Conservation (phyloP, 2,113 vertebrate genomes). For the Dunckerocampus dactyliophorus region DNA sequence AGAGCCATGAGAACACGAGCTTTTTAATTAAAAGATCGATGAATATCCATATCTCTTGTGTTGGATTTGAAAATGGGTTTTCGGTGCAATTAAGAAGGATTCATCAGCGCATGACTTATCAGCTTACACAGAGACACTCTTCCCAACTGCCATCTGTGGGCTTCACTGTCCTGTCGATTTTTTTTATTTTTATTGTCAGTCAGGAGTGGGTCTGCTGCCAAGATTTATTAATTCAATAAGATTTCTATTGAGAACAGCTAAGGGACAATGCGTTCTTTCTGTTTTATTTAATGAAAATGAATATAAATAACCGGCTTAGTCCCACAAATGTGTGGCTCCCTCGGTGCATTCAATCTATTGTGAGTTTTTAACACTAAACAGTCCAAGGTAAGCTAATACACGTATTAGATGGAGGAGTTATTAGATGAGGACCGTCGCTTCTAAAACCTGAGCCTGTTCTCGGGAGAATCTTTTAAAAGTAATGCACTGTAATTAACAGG, state of each 20-base stretch:
- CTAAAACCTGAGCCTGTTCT: background rate
- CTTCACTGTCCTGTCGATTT: constrained; percentile 63
- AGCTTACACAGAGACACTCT: constrained; percentile 71
- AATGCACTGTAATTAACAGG: background rate
- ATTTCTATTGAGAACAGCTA: constrained; percentile 69
- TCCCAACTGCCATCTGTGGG: constrained; percentile 65
- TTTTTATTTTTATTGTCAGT: constrained; percentile 38
- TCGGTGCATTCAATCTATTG: constrained; percentile 33
- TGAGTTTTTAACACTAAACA: constrained; percentile 38
- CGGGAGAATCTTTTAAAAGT: background rate
- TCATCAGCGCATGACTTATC: constrained; percentile 80
- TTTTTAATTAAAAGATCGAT: constrained; percentile 75
- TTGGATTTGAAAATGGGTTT: constrained; percentile 71
- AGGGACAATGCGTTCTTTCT: constrained; percentile 70
- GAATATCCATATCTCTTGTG: constrained; percentile 72
- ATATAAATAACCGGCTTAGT: constrained; percentile 67
- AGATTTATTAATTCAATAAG: constrained; percentile 79
- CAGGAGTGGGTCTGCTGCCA: constrained; percentile 64
- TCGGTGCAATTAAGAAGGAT: constrained; percentile 73
- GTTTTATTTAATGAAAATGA: constrained; percentile 50
- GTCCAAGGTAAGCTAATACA: constrained; percentile 30
- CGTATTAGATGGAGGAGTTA: background rate
- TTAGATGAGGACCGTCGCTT: constrained; percentile 8
- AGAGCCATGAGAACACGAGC: constrained; percentile 43
- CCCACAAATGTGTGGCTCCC: constrained; percentile 39